A percentile compares a stretch with the other conserved stretches of the same genome.
Conservation (phyloP, 2,797 vertebrate species). For the Fringilla coelebs region DNA sequence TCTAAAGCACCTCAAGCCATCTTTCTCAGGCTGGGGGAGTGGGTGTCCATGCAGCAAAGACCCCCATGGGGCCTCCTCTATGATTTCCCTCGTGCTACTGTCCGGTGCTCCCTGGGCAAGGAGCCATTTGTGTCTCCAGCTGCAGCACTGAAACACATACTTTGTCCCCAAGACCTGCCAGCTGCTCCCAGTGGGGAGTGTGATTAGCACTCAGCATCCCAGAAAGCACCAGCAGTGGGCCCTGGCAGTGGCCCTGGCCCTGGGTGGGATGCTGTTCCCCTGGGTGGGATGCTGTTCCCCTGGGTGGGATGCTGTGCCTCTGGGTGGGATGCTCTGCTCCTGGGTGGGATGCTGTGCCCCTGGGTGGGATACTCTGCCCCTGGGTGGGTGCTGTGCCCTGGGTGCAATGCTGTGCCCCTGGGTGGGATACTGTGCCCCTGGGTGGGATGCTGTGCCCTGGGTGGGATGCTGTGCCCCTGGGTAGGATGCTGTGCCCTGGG, state of each 20-base stretch:
- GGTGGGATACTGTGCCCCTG: too few relatives aligned
- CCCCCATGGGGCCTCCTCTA: rapidly evolving
- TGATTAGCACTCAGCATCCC: background rate
- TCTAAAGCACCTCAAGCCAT: background rate
- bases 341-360: too few relatives aligned
- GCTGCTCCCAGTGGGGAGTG: background rate
- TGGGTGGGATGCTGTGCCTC: too few relatives aligned
- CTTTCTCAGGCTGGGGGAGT: background rate
- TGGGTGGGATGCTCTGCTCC: too few relatives aligned
- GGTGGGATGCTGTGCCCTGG: too few relatives aligned
- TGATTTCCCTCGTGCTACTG: rapidly evolving
- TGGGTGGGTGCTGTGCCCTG: too few relatives aligned
- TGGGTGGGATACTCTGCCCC: background rate
- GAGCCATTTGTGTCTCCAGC: background rate
- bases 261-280: background rate
- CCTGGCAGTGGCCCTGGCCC: rapidly evolving
- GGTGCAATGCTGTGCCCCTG: too few relatives aligned
- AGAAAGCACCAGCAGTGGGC: background rate
- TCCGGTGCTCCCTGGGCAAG: background rate
- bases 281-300: too few relatives aligned
- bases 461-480: background rate
- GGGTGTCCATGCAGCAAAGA: background rate
- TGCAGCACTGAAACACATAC: rapidly evolving
- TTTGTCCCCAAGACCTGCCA: background rate
- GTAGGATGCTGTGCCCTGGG: too few relatives aligned